These are phyloP conservation scores for Phyllostomus hastatus DNA, from an alignment of 2,113 vertebrate species.

Conservation along the genomic window DNA sequence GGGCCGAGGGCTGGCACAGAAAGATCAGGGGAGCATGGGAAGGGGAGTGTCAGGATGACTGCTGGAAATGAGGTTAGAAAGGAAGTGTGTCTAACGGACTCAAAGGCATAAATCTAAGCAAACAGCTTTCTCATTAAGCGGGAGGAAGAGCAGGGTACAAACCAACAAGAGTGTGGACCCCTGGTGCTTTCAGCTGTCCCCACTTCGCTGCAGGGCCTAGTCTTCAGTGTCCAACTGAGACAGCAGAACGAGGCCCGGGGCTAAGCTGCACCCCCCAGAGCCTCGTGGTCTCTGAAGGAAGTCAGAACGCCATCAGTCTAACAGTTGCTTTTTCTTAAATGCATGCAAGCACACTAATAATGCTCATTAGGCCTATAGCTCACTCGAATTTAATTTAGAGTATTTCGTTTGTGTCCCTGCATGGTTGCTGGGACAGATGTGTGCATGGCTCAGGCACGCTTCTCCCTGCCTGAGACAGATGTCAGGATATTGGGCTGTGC, in stretches of 20 bases:
- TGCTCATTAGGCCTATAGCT: slow-evolving; percentile 37
- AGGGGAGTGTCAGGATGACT: background rate
- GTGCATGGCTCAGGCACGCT: background rate
- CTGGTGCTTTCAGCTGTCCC: background rate
- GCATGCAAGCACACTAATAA: slow-evolving; percentile 49
- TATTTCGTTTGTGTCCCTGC: slow-evolving; percentile 14
- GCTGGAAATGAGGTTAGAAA: background rate
- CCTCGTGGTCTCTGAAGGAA: background rate
- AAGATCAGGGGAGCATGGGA: background rate
- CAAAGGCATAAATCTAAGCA: background rate
- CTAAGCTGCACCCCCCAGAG: background rate
- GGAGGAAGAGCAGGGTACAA: background rate
- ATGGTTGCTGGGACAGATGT: slow-evolving; percentile 52
- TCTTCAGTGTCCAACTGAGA: background rate
- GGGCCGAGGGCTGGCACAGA: background rate
- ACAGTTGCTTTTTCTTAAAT: background rate
- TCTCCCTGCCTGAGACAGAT: slow-evolving; percentile 41
- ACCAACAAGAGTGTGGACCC: background rate
- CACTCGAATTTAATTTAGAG: slow-evolving; percentile 30
- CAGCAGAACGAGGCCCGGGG: background rate
- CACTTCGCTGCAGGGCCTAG: background rate
- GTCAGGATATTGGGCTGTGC: background rate
- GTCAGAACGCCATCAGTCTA: background rate
- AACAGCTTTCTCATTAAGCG: background rate
- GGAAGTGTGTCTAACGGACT: background rate